phyloP scores from a whole-genome alignment of 2,797 vertebrate genomes.

The Florisuga fusca region DNA sequence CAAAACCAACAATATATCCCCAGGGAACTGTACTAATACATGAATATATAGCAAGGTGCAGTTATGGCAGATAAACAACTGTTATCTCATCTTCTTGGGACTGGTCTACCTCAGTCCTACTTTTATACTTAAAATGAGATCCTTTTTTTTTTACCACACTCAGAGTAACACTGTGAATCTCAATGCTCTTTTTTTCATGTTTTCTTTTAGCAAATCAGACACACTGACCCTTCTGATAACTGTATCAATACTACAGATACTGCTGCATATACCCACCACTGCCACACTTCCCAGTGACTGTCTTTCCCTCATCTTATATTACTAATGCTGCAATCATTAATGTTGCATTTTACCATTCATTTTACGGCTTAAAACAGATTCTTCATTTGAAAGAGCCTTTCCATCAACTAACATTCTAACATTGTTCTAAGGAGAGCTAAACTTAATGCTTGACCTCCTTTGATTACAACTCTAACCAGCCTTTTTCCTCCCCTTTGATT shows the following conservation, averaged over 20 bases:
- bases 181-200: neutral
- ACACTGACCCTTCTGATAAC: neutral
- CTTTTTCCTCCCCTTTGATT: neutral
- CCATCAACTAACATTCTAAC: neutral
- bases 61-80: neutral
- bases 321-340: neutral
- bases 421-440: neutral
- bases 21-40: neutral
- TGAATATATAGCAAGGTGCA: neutral
- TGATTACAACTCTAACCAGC: neutral
- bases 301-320: neutral
- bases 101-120: neutral
- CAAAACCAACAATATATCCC: neutral
- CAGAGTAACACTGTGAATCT: neutral
- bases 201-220: neutral
- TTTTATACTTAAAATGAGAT: neutral
- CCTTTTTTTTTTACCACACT: neutral
- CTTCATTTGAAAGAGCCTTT: neutral
- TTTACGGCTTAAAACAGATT: neutral
- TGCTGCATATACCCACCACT: neutral
- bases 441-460: neutral
- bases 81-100: neutral
- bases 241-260: fast-evolving
- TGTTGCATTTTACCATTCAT: neutral
- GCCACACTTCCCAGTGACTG: neutral